These are phyloP conservation scores for Raja brachyura DNA, from an alignment of 2,113 vertebrate species.

Conservation along the genomic window DNA sequence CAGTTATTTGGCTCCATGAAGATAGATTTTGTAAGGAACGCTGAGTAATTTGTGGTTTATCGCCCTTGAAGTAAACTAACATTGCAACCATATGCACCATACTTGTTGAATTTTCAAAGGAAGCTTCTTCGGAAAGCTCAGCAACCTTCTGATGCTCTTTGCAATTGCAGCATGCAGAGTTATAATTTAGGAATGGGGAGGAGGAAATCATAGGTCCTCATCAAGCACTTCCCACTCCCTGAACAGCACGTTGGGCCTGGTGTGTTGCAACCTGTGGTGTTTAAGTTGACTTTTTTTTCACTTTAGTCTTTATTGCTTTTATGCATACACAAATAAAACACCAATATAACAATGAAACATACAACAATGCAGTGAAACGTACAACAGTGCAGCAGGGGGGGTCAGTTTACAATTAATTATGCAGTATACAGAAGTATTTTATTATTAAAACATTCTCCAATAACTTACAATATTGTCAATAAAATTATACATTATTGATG, in stretches of 20 bases:
- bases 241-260: not conserved
- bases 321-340: too few species aligned
- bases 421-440: too few species aligned
- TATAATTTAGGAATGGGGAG: not conserved
- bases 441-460: too few species aligned
- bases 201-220: not conserved
- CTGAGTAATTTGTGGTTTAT: not conserved
- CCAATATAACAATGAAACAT: too few species aligned
- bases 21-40: not conserved
- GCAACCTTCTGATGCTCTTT: not conserved
- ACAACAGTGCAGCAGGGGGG: too few species aligned
- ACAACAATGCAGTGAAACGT: too few species aligned
- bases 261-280: not conserved
- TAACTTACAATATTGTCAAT: too few species aligned
- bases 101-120: not conserved
- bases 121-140: not conserved
- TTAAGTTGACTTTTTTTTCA: not conserved
- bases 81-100: not conserved
- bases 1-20: not conserved
- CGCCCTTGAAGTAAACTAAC: not conserved
- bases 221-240: not conserved
- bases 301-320: too few species aligned
- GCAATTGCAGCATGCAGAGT: not conserved
- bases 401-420: too few species aligned
- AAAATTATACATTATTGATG: too few species aligned